Base-by-base conservation (phyloP, 2,113 vertebrate genomes). In the Emydocephalus ijimae region DNA sequence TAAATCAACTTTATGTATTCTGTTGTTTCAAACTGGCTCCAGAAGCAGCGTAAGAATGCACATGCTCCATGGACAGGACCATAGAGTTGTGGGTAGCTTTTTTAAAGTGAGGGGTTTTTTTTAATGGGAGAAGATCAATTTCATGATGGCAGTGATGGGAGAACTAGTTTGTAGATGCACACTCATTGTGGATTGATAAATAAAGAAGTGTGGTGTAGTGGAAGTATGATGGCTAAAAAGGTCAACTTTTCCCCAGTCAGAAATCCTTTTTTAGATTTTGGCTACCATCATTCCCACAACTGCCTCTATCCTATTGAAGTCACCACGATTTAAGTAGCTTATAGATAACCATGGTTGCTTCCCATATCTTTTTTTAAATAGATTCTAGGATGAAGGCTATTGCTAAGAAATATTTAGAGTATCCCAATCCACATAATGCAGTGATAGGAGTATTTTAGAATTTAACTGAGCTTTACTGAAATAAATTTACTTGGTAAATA, bases 51-150 rank as follows among this genome's bases (percentile, higher is more conserved):
- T 94, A 92, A 54, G 18, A 50, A 69, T 0, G 3, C 23, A 92
- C 26, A 57, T 93, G 18, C 34, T 86, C 0, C 87, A 89, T 91
- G 64, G 34, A 87, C 52, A 85, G 61, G 18, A 88, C 94, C 94
- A 29, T 92, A 94, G 90, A 90, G 64, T 23, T 91, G 9, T 94
- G 95, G 57, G 39, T 92, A 90, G 74, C 14, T 90, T 87, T 61
- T 26, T 29, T 52, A 93, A 23, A 64, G 45, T 81, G 56, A 48
- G 29, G 3, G 1, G 18, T 1, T 55, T 23, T 20, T 39, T 1
- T 45, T 45, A 45, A 10, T 52, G 59, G 15, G 50, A n/a, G 2
- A 87, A 4, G 6, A 34, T 5, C 87, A 88, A 18, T 29, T 61
- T 56, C 21, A 12, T 26, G 8, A 43, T 55, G 92, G n/a, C 56